A percentile compares a stretch with the other conserved stretches of the same genome.
Evolutionary conservation across 1,140 invertebrate species (phyloP).

Genomic region (Apocrypta bakeri): DNA sequence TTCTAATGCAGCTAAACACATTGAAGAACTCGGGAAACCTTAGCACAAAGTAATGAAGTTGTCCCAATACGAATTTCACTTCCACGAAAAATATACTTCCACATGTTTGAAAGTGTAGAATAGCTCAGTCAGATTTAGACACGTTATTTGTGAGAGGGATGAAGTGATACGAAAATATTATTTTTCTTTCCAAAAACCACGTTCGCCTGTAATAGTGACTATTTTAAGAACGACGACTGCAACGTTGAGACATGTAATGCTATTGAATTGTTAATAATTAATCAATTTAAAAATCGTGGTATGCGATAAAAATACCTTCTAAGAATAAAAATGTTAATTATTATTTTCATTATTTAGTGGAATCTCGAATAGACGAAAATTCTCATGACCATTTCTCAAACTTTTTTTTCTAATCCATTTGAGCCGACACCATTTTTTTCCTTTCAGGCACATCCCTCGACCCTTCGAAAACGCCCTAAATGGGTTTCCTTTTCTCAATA

Average conservation of each 20-base stretch:
- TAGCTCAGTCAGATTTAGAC: constrained; percentile 7
- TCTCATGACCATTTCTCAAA: background rate
- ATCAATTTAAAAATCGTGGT: no score
- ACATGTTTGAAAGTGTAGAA: background rate
- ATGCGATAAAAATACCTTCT: no score
- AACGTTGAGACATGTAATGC: no score
- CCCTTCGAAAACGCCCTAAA: constrained; percentile 33
- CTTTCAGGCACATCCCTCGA: constrained; percentile 29
- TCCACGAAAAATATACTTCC: constrained; percentile 26
- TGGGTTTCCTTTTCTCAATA: constrained; percentile 12
- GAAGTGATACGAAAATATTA: constrained; percentile 27
- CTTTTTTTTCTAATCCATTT: constrained; percentile 47
- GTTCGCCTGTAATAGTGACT: background rate
- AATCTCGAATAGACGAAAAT: no score
- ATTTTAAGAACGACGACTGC: no score
- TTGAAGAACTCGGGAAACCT: background rate
- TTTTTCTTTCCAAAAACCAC: background rate
- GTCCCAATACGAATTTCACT: background rate
- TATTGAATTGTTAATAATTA: no score
- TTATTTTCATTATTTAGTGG: no score
- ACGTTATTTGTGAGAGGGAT: constrained; percentile 37
- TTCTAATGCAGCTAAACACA: background rate
- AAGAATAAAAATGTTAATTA: no score
- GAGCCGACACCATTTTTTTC: constrained; percentile 55
- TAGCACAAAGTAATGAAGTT: constrained; percentile 24